Evolutionary conservation across 92 coral and sea anemone genomes (phyloP).

Genomic region (Blastomussa wellsi): DNA sequence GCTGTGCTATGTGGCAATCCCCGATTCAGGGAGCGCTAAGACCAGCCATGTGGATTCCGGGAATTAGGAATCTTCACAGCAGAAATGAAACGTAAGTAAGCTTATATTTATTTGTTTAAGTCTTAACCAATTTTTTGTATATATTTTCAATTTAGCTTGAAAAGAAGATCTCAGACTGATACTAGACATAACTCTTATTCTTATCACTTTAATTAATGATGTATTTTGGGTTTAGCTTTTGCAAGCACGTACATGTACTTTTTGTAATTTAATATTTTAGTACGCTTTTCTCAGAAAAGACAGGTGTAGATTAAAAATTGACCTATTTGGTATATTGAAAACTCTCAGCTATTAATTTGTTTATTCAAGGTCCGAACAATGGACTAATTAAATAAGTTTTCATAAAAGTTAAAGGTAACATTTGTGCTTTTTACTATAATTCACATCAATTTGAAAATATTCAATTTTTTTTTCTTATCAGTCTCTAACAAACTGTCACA

Average conservation of each 20-base stretch:
- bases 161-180: background rate
- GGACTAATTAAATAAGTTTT: background rate
- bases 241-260: background rate
- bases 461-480: no score
- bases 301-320: background rate
- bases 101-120: no score
- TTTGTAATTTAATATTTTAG: background rate
- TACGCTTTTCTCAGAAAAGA: background rate
- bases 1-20: slow-evolving; percentile 93
- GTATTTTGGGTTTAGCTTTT: background rate
- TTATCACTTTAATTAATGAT: background rate
- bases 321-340: background rate
- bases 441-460: background rate
- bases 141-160: background rate
- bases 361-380: background rate
- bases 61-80: slow-evolving; percentile 81
- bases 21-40: slow-evolving; percentile 87
- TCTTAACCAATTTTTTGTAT: background rate
- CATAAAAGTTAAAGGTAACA: background rate
- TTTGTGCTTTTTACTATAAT: background rate
- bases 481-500: background rate
- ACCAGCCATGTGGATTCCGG: slow-evolving; percentile 97
- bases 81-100: slow-evolving; percentile 78
- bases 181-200: background rate
- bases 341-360: background rate